phyloP scores from a whole-genome alignment of 2,113 vertebrate genomes.

The Lagenorhynchus albirostris region DNA sequence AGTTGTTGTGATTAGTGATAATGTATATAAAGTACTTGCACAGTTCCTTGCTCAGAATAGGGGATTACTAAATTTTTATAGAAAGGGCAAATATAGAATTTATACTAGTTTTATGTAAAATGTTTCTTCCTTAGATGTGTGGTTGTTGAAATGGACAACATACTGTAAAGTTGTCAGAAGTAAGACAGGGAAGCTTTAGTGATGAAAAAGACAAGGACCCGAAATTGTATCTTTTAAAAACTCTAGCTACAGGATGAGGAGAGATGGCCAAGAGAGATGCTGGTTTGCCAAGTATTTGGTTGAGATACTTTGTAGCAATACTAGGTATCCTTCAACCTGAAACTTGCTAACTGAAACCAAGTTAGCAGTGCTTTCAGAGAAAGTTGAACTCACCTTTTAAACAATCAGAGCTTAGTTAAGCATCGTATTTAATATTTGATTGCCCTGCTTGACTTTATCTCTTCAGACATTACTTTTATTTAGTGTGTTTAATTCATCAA shows the following conservation, averaged over 20 bases:
- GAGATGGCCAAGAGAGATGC: neutral
- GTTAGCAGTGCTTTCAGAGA: neutral
- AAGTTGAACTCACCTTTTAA: constrained; percentile 4
- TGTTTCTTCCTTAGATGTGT: neutral
- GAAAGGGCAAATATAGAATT: neutral
- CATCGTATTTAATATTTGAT: neutral
- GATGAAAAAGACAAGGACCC: neutral
- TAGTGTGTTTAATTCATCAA: neutral
- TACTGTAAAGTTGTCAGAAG: neutral
- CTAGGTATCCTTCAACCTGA: neutral
- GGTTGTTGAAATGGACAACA: neutral
- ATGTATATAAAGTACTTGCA: neutral
- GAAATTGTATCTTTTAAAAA: neutral
- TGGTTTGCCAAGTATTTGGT: neutral
- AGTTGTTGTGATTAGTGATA: neutral
- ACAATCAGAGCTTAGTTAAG: neutral
- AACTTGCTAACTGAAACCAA: neutral
- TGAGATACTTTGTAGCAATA: neutral
- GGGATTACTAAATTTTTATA: neutral
- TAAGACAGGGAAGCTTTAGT: neutral
- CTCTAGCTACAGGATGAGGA: neutral
- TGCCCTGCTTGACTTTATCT: neutral
- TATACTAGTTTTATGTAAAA: neutral
- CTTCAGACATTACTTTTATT: neutral
- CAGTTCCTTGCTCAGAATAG: neutral